These are phyloP conservation scores for Crax fasciolata DNA, from an alignment of 2,797 vertebrate species.

Conservation along the genomic window DNA sequence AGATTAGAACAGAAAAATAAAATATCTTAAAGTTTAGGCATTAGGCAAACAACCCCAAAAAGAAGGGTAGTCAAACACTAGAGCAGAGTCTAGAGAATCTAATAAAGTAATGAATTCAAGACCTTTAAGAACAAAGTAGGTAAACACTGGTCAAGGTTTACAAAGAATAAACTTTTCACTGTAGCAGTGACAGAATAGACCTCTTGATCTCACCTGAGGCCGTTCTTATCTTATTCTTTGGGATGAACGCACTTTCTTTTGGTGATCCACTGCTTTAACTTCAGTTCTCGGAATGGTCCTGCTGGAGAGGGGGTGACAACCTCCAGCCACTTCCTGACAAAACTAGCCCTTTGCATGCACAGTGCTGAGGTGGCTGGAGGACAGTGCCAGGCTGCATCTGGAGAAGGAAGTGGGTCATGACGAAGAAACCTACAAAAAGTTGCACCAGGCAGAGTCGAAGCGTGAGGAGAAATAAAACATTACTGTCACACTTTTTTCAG, in stretches of 20 bases:
- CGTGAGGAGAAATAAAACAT: background rate
- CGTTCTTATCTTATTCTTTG: background rate
- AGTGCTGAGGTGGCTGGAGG: background rate
- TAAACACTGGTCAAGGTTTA: background rate
- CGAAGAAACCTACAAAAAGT: background rate
- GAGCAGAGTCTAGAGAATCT: background rate
- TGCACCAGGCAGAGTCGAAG: background rate
- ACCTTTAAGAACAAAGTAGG: background rate
- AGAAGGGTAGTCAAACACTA: background rate
- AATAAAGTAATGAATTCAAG: background rate
- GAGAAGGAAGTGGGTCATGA: background rate
- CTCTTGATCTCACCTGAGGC: background rate
- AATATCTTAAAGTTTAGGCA: background rate
- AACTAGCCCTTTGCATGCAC: background rate
- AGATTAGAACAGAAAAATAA: background rate
- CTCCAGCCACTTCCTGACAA: background rate
- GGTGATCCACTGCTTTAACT: background rate
- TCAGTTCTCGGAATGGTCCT: background rate
- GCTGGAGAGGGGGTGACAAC: background rate
- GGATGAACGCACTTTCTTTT: background rate
- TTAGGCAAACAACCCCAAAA: background rate
- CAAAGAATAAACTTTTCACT: background rate
- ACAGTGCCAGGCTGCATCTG: background rate
- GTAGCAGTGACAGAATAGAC: background rate
- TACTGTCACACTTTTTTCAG: background rate